Conservation (phyloP, 2,797 vertebrate species). For the Sebastes variabilis region DNA sequence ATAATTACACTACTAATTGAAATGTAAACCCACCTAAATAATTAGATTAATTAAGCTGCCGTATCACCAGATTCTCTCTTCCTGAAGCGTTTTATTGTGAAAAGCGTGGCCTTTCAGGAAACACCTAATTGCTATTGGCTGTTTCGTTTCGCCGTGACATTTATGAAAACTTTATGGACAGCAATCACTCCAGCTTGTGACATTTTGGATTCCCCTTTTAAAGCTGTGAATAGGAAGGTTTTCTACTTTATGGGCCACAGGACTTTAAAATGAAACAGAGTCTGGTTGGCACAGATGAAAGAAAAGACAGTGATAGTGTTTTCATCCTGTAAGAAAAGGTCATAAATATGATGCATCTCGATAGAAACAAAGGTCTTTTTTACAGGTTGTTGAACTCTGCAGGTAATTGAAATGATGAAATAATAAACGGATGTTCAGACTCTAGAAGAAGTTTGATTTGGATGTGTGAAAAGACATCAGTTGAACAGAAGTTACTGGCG, state of each 20-base stretch:
- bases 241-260: slow-evolving; percentile 42
- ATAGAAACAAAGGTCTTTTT: slow-evolving; percentile 32
- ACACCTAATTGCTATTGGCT: slow-evolving; percentile 58
- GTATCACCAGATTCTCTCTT: neutral
- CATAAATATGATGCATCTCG: slow-evolving; percentile 64
- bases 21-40: slow-evolving; percentile 2
- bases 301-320: slow-evolving; percentile 34
- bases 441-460: too few relatives aligned
- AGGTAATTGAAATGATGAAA: slow-evolving; percentile 35
- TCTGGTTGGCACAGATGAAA: slow-evolving; percentile 74
- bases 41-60: neutral
- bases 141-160: slow-evolving; percentile 70
- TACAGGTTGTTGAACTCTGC: slow-evolving; percentile 16
- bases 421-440: neutral
- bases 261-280: slow-evolving; percentile 58
- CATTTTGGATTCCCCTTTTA: slow-evolving; percentile 78
- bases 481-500: too few relatives aligned
- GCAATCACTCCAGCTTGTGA: slow-evolving; percentile 65
- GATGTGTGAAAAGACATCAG: too few relatives aligned
- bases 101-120: slow-evolving; percentile 60
- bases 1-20: neutral
- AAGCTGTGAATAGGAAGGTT: slow-evolving; percentile 66
- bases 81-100: slow-evolving; percentile 19
- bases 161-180: slow-evolving; percentile 80
- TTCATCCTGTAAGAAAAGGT: slow-evolving; percentile 81